Conservation (phyloP, 2,113 vertebrate genomes). For the Spilogale gracilis region DNA sequence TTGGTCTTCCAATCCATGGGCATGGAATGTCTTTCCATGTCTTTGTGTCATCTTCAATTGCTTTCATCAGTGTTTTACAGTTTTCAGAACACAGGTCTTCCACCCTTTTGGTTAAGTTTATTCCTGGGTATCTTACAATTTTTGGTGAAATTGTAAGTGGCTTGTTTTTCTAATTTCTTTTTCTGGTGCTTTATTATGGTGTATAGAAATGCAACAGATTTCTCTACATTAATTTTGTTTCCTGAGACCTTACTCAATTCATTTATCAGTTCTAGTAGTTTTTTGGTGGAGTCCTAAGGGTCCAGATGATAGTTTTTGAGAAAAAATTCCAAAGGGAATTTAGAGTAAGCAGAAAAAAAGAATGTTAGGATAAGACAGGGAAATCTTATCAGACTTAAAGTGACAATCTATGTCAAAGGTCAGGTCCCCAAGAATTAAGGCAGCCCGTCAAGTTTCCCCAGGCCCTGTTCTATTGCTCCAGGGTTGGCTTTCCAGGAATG, state of each 20-base stretch:
- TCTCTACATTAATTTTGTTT: background rate
- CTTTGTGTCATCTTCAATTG: background rate
- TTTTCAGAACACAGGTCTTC: background rate
- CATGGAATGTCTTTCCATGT: too few species aligned
- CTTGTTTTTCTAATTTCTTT: background rate
- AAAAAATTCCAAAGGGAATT: constrained; percentile 5
- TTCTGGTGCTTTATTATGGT: background rate
- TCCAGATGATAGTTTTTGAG: background rate
- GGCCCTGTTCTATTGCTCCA: background rate
- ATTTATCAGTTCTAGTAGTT: background rate
- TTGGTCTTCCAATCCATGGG: too few species aligned
- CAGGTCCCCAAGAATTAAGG: background rate
- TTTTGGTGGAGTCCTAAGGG: background rate
- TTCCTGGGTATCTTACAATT: background rate
- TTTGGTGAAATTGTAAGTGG: background rate
- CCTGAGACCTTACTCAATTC: background rate
- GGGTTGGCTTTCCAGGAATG: background rate
- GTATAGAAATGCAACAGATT: background rate
- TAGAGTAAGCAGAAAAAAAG: background rate
- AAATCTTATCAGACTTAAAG: constrained; percentile 6
- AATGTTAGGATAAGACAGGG: background rate
- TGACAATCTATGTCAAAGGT: background rate
- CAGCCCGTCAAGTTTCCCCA: too few species aligned
- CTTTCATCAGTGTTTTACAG: background rate
- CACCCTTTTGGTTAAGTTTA: background rate